A percentile compares a stretch with the other conserved stretches of the same genome.
These are phyloP conservation scores for Periophthalmodon schlosseri DNA, from an alignment of 2,113 vertebrate species.

Conservation along the genomic window DNA sequence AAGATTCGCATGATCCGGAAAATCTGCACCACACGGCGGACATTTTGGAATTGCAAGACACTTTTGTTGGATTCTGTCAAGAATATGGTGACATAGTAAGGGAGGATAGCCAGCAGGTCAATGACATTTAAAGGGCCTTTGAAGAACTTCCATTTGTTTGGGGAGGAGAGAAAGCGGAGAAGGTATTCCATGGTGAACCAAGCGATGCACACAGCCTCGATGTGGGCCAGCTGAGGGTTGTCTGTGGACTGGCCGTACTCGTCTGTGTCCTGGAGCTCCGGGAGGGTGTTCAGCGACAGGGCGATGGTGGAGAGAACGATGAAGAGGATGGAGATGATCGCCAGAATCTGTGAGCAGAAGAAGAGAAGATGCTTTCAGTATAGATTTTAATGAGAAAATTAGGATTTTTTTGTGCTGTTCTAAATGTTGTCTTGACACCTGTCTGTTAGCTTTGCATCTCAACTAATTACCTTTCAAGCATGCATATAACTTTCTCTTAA, in stretches of 20 bases:
- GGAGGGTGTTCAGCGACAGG: conserved; percentile 97
- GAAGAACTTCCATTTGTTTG: conserved; percentile 99
- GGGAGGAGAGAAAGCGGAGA: conserved; percentile 94
- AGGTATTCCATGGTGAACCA: conserved; percentile 99
- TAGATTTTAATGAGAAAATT: neutral
- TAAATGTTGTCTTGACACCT: too few species aligned
- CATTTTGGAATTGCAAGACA: conserved; percentile 97
- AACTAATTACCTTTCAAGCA: neutral
- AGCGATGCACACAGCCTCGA: conserved; percentile 96
- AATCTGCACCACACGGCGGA: conserved; percentile 95
- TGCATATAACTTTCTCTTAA: neutral
- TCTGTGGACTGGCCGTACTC: conserved; percentile 94
- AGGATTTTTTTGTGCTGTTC: neutral
- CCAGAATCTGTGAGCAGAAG: conserved; percentile 85
- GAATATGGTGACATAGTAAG: conserved; percentile 98
- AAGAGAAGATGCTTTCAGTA: neutral
- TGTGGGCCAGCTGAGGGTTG: conserved; percentile 94
- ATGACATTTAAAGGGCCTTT: conserved; percentile 97
- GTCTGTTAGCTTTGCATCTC: neutral
- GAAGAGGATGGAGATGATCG: conserved; percentile 99
- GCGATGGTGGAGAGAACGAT: conserved; percentile 98
- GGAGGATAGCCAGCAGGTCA: conserved; percentile 94
- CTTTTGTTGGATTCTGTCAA: conserved; percentile 99
- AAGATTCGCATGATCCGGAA: conserved; percentile 99
- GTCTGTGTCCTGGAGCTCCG: conserved; percentile 92